Base-by-base conservation (phyloP, 2,888 invertebrate genomes). In the Eristalis intricaria region DNA sequence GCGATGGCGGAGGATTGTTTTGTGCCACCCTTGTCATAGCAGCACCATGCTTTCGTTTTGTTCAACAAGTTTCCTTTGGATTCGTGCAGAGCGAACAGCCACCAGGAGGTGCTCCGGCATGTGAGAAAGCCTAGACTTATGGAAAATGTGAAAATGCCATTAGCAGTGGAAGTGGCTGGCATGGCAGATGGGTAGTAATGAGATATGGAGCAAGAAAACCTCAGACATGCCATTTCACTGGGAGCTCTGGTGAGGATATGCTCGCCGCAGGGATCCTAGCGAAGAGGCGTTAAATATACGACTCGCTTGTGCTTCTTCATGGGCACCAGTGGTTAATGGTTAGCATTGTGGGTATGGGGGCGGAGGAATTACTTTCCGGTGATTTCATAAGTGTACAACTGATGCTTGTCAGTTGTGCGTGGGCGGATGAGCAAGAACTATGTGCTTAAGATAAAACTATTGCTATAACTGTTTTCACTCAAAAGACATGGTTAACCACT, bases 141-240 rank as follows among this genome's bases (percentile, higher is more conserved):
- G 43, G 81, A 63, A 81, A 85, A 85, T 82, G 73, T 58, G 76
- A 85, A 81, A 85, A 73, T 64, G 63, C 81, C 71, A 85, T 81
- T 81, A 71, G 71, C 77, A 66, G 58, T 58, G 60, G 64, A 85
- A 82, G 82, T 85, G 64, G 82, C 76, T 65, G 71, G 76, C 71
- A 81, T 77, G 68, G 81, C 40, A 85, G 85, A 68, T 35, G 76
- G 43, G 68, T 77, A 63, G 77, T 85, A 82, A 85, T 81, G 73
- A 82, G 82, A 77, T 85, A 85, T 77, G 73, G 29, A 60, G 65
- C 85, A 73, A 81, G 56, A 56, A 43, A 50, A 4, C 50, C 40
- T 43, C 43, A 66, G 26, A 63, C 32, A 60, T 13, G 40, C 23
- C 60, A 66, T 65, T 75, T 75, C 58, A 3, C 32, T 80, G 22